Evolutionary conservation across 1,140 invertebrate genomes (phyloP).

Genomic region (Drosophila kepulauana): DNA sequence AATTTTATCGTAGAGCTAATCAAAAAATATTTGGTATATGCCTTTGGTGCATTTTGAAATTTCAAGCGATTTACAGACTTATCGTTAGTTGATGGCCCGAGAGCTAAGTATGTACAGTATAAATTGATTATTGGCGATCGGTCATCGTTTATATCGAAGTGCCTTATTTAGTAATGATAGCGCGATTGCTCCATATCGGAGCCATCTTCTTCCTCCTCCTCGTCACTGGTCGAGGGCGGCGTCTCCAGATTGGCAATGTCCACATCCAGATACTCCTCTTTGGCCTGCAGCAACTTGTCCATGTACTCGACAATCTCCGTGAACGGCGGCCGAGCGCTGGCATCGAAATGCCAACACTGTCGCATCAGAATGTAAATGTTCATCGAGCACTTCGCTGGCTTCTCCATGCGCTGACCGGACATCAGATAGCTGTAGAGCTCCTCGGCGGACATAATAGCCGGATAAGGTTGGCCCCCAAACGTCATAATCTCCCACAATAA

Average conservation of each 20-base stretch:
- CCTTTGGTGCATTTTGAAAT: constrained; percentile 63
- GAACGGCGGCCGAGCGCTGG: constrained; percentile 94
- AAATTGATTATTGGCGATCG: background rate
- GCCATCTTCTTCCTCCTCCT: constrained; percentile 80
- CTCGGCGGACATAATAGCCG: constrained; percentile 91
- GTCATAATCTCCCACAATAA: constrained; percentile 98
- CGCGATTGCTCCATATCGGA: constrained; percentile 84
- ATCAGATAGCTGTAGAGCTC: constrained; percentile 93
- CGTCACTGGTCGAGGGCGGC: constrained; percentile 93
- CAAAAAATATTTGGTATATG: constrained; percentile 53
- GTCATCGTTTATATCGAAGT: constrained; percentile 4
- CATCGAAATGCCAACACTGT: constrained; percentile 96
- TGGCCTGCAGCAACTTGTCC: constrained; percentile 94
- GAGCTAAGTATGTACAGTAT: constrained; percentile 50
- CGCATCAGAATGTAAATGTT: constrained; percentile 98
- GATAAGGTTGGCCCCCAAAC: constrained; percentile 95
- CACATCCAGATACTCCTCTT: constrained; percentile 96
- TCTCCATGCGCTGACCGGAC: constrained; percentile 97
- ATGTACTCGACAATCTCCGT: constrained; percentile 94
- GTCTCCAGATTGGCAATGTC: constrained; percentile 93
- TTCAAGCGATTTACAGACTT: constrained; percentile 63
- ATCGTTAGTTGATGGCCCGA: constrained; percentile 26
- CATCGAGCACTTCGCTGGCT: constrained; percentile 95
- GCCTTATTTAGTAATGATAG: constrained; percentile 58
- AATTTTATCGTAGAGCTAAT: constrained; percentile 8